Evolutionary conservation across 2,113 vertebrate genomes (phyloP).

Genomic region (Hypocryptadius cinnamomeus): DNA sequence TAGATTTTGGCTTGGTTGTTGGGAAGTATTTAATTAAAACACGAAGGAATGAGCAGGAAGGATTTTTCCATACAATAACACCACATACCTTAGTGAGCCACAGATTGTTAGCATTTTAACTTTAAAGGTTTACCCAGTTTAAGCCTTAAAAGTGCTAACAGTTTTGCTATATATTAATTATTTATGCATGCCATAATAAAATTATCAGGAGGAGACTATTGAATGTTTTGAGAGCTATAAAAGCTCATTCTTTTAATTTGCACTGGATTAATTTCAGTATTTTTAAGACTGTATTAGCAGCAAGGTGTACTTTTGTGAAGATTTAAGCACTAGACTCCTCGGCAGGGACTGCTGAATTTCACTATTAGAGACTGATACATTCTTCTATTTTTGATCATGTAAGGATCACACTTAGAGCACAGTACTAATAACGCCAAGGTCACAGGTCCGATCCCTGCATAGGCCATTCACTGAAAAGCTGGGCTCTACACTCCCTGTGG

Average conservation of each 20-base stretch:
- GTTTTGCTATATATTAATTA: background rate
- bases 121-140: background rate
- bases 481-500: rapidly evolving
- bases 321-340: background rate
- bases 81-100: background rate
- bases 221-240: background rate
- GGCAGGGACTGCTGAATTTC: background rate
- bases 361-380: rapidly evolving
- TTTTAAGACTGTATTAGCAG: background rate
- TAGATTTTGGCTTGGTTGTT: background rate
- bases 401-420: background rate
- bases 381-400: background rate
- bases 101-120: background rate
- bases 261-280: background rate
- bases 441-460: no score
- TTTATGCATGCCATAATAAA: background rate
- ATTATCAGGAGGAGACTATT: background rate
- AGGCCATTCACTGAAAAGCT: no score
- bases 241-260: background rate
- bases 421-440: background rate
- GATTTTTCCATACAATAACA: background rate
- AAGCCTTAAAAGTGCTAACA: background rate
- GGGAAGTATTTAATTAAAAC: background rate
- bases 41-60: background rate
- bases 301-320: background rate